phyloP scores from a whole-genome alignment of 2,113 vertebrate species.

The Brachypodius melanocephalos region DNA sequence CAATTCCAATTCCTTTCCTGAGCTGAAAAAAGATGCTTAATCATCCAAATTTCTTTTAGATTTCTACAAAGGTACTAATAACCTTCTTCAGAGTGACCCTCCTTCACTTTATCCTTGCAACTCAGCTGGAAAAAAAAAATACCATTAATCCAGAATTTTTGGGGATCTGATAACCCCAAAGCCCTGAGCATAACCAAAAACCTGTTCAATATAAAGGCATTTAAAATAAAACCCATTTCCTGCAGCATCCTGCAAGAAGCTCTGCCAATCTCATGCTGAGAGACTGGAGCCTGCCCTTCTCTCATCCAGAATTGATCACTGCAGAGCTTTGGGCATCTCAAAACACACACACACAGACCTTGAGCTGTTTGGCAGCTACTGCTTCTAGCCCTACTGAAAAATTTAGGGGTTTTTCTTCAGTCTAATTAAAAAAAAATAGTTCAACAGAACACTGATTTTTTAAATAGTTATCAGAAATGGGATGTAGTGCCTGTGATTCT shows the following conservation, averaged over 20 bases:
- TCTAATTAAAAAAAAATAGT: neutral
- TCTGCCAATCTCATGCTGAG: neutral
- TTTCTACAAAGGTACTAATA: neutral
- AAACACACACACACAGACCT: neutral
- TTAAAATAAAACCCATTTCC: neutral
- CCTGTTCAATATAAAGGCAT: neutral
- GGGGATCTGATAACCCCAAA: neutral
- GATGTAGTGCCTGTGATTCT: neutral
- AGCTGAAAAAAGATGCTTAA: neutral
- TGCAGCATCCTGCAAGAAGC: neutral
- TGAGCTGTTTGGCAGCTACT: constrained; percentile 20
- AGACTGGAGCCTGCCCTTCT: constrained; percentile 22
- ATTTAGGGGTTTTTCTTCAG: constrained; percentile 26
- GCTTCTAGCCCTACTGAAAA: constrained; percentile 19
- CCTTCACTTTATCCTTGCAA: neutral
- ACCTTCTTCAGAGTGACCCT: neutral
- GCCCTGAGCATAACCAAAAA: neutral
- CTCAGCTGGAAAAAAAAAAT: neutral
- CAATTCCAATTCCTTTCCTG: neutral
- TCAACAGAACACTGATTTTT: neutral
- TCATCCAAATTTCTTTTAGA: neutral
- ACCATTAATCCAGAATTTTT: neutral
- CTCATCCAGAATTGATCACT: constrained; percentile 65
- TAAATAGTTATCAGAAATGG: neutral
- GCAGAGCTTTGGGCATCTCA: constrained; percentile 44